Evolutionary conservation across 2,113 vertebrate genomes (phyloP).

Genomic region (Sitta europaea): DNA sequence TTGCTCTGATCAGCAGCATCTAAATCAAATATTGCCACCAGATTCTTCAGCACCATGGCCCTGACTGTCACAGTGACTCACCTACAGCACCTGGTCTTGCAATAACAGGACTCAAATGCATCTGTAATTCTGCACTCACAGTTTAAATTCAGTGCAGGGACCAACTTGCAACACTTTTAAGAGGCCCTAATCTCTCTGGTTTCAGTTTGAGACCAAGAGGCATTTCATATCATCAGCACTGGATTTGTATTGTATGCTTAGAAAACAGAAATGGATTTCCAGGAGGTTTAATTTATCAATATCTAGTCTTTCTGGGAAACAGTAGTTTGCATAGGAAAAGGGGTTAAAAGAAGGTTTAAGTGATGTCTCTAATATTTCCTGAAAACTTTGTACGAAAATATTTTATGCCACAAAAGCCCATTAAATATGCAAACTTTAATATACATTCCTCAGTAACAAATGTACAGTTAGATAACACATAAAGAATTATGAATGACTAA

Average conservation of each 20-base stretch:
- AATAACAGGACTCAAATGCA: neutral
- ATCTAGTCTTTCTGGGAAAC: slow-evolving; percentile 41
- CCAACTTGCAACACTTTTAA: slow-evolving; percentile 13
- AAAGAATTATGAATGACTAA: slow-evolving; percentile 87
- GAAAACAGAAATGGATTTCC: slow-evolving; percentile 44
- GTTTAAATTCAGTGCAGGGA: slow-evolving; percentile 8
- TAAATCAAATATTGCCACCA: neutral
- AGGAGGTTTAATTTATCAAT: slow-evolving; percentile 36
- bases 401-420: slow-evolving; percentile 66
- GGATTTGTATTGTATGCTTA: slow-evolving; percentile 19
- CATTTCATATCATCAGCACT: slow-evolving; percentile 5
- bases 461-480: slow-evolving; percentile 85
- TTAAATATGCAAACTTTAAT: slow-evolving; percentile 84
- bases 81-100: neutral
- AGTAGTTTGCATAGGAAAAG: slow-evolving; percentile 66
- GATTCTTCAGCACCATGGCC: neutral
- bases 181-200: slow-evolving; percentile 44
- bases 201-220: slow-evolving; percentile 52
- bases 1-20: neutral
- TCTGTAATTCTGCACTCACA: neutral
- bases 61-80: neutral
- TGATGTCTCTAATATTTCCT: slow-evolving; percentile 68
- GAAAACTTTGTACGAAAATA: slow-evolving; percentile 74
- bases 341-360: slow-evolving; percentile 67
- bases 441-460: slow-evolving; percentile 83